Evolutionary conservation across 2,888 invertebrate species (phyloP), one percentile per base, ranked within the genome.

Genomic region (Athalia cordata): DNA sequence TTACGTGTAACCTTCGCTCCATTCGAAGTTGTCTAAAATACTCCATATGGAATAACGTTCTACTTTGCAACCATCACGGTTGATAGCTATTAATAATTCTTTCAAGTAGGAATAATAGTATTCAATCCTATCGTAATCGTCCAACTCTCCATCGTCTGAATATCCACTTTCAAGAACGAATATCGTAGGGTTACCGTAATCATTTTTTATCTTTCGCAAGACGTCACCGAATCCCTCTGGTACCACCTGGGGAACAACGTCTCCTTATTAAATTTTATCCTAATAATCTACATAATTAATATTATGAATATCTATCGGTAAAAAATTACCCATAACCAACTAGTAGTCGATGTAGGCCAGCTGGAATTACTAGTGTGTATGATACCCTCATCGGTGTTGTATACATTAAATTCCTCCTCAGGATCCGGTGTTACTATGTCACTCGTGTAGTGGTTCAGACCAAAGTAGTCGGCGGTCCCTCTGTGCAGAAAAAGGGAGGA

Each of bases 11-110:
- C 94, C 94, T 62, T 84, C 83, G 9, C 86, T 86, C 94, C 94
- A 94, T 86, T 94, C 94, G 83, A 94, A 93, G 82, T 93, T 93
- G 83, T 95, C 95, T 85, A 94, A 91, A 4, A 95, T 86, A 50
- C 93, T 93, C 93, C 94, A 94, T 0, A 91, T 92, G 0, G 92
- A 91, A 84, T 94, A 94, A 0, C 92, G 93, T 79, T 83, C 87
- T 0, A 93, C 85, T 81, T 92, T 89, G 77, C 91, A 92, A 0
- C 91, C 91, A 5, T 92, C 91, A 4, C 82, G 81, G 5, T 91
- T 86, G 0, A 92, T 81, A 0, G 92, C 93, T 70, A 92, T 89
- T 15, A 92, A 79, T 79, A 92, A 77, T 3, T 91, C 91, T 47
- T 87, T 86, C 5, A 93, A 84, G 79, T 93, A 92, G 8, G 83